Evolutionary conservation across 1,140 invertebrate species (phyloP), one percentile per base, ranked within the genome.

Genomic region (Mactra quadrangularis): DNA sequence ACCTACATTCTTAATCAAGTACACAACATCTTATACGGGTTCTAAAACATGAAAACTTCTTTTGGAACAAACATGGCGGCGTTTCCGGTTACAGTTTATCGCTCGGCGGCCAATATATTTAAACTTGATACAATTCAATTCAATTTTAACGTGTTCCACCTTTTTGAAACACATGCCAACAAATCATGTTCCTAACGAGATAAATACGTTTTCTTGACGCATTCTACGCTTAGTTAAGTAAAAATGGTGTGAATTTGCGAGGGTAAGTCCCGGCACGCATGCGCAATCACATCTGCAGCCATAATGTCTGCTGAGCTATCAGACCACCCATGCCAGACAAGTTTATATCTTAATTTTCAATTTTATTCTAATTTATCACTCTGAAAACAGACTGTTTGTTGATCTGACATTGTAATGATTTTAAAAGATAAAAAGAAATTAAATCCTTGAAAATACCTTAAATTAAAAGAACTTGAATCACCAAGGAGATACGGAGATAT

Each of bases 171-270:
- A 78, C 50, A 68, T 78, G 77, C 77, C 77, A 81, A 52, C 60
- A 71, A 62, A 55, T 70, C 47, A 33, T 29, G 25, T 29, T 29
- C 35, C 17, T 70, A 71, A 70, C 57, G 64, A 59, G 77, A 70
- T 81, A 70, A 71, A 59, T 71, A 68, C 53, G 45, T 81, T 81
- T 81, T 81, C 77, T 81, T 81, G 66, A 81, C 77, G 66, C 77
- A 31, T 66, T 71, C 64, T 57, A 81, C 41, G 77, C 45, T 81
- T 68, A 66, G 64, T 81, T 81, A 29, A 81, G 68, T 29, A 70
- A 81, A 71, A 64, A 70, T 81, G 77, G 77, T 81, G 77, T 81
- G 77, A 81, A 81, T 81, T 81, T 81, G 77, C 66, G 77, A 81
- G 77, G 77, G 77, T 71, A 52, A 29, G 31, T 59, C 53, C 38